Percentiles rank a stretch among this genome's conserved stretches.
Evolutionary conservation across 1,140 invertebrate species (phyloP).

Genomic region (Neotoxoptera formosana): DNA sequence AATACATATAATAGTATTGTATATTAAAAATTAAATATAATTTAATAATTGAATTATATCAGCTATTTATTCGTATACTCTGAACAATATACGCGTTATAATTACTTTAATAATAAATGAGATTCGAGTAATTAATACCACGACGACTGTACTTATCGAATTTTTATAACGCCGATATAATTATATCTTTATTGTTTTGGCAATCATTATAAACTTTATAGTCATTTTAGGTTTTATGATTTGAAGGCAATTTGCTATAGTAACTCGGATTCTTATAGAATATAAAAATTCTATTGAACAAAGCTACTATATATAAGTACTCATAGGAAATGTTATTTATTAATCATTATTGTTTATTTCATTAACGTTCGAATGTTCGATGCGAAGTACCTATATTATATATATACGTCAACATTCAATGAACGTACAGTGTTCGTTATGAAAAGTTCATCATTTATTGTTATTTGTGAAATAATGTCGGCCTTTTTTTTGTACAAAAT

Average conservation of each 20-base stretch:
- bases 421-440: neutral
- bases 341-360: neutral
- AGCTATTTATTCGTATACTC: neutral
- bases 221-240: neutral
- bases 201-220: neutral
- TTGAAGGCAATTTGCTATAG: neutral
- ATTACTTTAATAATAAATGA: neutral
- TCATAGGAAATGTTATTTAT: neutral
- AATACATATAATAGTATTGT: neutral
- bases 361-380: no score
- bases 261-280: neutral
- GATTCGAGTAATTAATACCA: neutral
- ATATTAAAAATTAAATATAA: neutral
- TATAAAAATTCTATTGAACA: neutral
- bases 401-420: neutral
- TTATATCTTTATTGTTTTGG: neutral
- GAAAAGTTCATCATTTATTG: neutral
- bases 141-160: neutral
- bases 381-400: neutral
- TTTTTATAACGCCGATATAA: slow-evolving; percentile 15
- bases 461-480: neutral
- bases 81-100: neutral
- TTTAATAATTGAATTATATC: neutral
- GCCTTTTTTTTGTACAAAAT: neutral
- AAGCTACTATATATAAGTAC: neutral